phyloP scores from a whole-genome alignment of 2,888 invertebrate species.

The Mellilla xanthometata region DNA sequence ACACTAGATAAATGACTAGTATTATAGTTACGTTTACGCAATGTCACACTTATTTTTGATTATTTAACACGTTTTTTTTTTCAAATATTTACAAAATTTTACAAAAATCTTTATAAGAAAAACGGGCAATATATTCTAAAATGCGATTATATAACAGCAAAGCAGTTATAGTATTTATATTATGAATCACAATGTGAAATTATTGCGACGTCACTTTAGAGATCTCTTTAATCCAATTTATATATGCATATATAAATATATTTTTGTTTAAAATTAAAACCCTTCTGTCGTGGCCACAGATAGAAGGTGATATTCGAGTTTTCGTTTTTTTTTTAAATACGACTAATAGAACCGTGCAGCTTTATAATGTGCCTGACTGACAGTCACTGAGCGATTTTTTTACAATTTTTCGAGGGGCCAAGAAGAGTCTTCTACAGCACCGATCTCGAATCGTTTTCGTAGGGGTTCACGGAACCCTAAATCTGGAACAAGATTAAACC shows the following conservation, averaged over 20 bases:
- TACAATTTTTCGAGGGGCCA: slow-evolving; percentile 64
- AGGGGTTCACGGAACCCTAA: slow-evolving; percentile 56
- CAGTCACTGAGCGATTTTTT: slow-evolving; percentile 72
- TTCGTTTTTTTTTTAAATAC: slow-evolving; percentile 59
- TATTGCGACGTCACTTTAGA: slow-evolving; percentile 80
- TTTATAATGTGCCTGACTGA: slow-evolving; percentile 62
- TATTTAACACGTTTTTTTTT: slow-evolving; percentile 39
- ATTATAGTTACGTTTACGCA: slow-evolving; percentile 66
- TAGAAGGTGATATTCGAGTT: slow-evolving; percentile 69
- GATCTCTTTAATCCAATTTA: slow-evolving; percentile 73
- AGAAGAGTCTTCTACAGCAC: slow-evolving; percentile 50
- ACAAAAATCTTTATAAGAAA: slow-evolving; percentile 46
- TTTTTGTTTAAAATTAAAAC: slow-evolving; percentile 42
- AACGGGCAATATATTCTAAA: slow-evolving; percentile 65
- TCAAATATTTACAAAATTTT: slow-evolving; percentile 42
- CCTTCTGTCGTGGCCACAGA: slow-evolving; percentile 76
- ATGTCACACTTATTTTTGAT: slow-evolving; percentile 51
- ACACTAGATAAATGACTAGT: slow-evolving; percentile 82
- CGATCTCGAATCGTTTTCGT: slow-evolving; percentile 75
- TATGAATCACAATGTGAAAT: slow-evolving; percentile 61
- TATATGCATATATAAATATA: slow-evolving; percentile 77
- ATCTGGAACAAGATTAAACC: slow-evolving; percentile 64
- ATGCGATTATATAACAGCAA: slow-evolving; percentile 63
- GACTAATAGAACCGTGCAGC: slow-evolving; percentile 74
- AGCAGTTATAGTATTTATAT: slow-evolving; percentile 47